Base-by-base conservation (phyloP, 2,888 invertebrate species). In the Lycocerus yunnanus region DNA sequence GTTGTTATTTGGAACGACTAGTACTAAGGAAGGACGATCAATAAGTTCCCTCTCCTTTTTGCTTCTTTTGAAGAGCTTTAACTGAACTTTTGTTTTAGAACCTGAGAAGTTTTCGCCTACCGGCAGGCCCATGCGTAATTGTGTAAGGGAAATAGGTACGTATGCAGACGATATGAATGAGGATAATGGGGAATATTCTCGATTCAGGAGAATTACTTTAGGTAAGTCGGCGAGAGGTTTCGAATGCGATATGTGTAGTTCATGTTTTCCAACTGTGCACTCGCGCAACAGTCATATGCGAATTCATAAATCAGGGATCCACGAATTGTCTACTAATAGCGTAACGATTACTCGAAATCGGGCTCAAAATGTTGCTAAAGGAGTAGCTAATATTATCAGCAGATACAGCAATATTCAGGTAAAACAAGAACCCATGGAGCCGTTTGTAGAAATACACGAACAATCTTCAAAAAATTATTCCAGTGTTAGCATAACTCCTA, bases 231-330 rank as follows among this genome's bases (percentile, higher is more conserved):
- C 79, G 20, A 81, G 83, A 24, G 83, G 83, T n/a, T 86, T 83
- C 75, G 84, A 86, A 15, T 87, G 87, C 78, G 84, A 83, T 60
- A 83, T 86, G 59, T 87, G 87, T 75, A 84, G 84, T 71, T 86
- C 85, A 0, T 85, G 86, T 1, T 87, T 87, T 77, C 86, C 86
- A 0, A 86, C 86, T 0, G 84, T 86, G 15, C 86, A 86, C 63
- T 87, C 87, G 1, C 78, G 84, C 14, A 87, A 87, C 74, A 86
- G 86, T 73, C 87, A 87, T 79, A 87, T 87, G 87, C 82, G 87
- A 15, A 86, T 87, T 15, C 87, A 87, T 77, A 87, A 87, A 74
- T 82, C 83, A 13, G 85, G 72, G 8, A 27, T 72, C 18, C 68
- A 73, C 18, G 61, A 72, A n/a, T 43, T 77, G 10, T 71, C 73